Evolutionary conservation across 1,140 invertebrate genomes (phyloP), one percentile per base, ranked within the genome.

Genomic region (Calephelis virginiensis): DNA sequence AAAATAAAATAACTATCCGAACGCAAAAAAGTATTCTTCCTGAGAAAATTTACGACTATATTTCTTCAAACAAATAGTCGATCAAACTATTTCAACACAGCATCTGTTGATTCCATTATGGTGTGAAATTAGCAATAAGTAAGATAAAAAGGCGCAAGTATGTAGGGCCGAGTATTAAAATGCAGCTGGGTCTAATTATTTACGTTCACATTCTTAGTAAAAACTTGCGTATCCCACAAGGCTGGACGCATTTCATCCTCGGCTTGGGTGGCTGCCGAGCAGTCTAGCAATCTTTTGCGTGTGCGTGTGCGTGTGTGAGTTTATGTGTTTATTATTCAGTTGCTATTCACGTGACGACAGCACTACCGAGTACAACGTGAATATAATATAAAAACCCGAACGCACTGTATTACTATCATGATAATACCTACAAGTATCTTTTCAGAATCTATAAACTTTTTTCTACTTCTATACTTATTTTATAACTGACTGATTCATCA

Each of bases 251-350:
- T 72, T 72, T 73, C 71, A 74, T 73, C 64, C 68, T 67, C 53
- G 28, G 14, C 48, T 63, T 80, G 78, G 77, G 80, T 80, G 80
- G 82, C 67, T 76, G 83, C 81, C 82, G 77, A 73, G 76, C 83
- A 73, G 81, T 84, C 82, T 86, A 78, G 72, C 75, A 8, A 43
- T 43, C 40, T 43, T 43, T 7, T 43, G 6, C 40, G 6, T 43
- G 8, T 43, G 38, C 5, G 38, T 40, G 38, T 40, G 40, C 8
- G 40, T 43, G 40, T 43, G 40, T 9, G 28, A 8, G 40, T 43
- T 8, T 43, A 43, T 43, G 40, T 43, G 40, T 43, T 43, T 43
- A 9, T 43, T 43, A 43, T 43, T 43, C 6, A 43, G 40, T 43
- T 8, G 60, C 5, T 61, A 56, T 8, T 56, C 50, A 43, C 40